Percentiles rank a stretch among this genome's conserved stretches.
These are phyloP conservation scores for Poliocrania exsul DNA, from an alignment of 2,797 vertebrate genomes.

Conservation along the genomic window DNA sequence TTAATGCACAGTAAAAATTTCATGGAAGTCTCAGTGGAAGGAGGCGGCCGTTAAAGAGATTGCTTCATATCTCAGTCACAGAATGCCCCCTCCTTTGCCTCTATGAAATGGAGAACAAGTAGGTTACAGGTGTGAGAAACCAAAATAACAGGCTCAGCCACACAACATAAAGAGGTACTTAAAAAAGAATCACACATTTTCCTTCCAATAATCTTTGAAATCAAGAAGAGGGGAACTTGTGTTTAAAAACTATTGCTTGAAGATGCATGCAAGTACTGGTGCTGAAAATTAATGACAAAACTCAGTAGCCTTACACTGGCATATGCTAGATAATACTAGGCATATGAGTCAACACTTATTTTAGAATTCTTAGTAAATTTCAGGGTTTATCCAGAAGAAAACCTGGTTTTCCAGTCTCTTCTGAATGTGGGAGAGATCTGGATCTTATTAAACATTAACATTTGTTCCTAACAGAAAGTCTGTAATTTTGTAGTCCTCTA, in stretches of 20 bases:
- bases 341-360: not conserved
- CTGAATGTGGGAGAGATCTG: not conserved
- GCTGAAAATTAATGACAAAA: conserved; percentile 1
- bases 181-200: not conserved
- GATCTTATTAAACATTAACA: not conserved
- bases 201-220: not conserved
- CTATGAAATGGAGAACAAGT: not conserved
- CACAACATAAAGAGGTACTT: not conserved
- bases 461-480: not conserved
- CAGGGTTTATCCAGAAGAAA: not conserved
- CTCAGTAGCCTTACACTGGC: not conserved
- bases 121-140: conserved; percentile 33
- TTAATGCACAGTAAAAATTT: conserved; percentile 41
- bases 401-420: not conserved
- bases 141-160: not conserved
- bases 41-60: not conserved
- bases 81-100: conserved; percentile 38
- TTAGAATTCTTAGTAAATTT: not conserved
- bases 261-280: not conserved
- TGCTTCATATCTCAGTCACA: conserved; percentile 32
- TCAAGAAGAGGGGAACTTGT: not conserved
- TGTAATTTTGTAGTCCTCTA: not conserved
- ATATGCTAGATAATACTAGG: not conserved
- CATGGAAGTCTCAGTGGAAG: conserved; percentile 7
- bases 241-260: not conserved